Conservation (phyloP, 2,797 vertebrate species). For the Hybognathus amarus region DNA sequence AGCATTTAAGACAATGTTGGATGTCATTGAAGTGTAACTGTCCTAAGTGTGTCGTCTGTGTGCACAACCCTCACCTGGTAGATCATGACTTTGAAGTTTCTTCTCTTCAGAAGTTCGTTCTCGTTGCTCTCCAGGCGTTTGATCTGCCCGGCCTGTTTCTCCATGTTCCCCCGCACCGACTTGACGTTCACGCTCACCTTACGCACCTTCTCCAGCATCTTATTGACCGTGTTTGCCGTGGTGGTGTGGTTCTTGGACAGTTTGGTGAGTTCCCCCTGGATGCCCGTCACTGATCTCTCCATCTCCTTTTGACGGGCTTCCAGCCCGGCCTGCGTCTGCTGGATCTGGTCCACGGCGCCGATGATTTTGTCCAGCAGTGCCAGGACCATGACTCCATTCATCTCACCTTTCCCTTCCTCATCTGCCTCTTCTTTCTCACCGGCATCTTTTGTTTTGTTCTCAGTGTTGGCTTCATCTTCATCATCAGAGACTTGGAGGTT, state of each 20-base stretch:
- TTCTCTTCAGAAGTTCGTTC: conserved; percentile 92
- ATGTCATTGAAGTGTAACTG: background rate
- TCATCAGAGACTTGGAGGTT: conserved; percentile 77
- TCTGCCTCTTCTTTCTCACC: conserved; percentile 62
- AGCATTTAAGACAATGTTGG: background rate
- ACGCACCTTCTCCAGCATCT: conserved; percentile 96
- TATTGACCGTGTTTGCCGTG: conserved; percentile 93
- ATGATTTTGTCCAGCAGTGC: conserved; percentile 97
- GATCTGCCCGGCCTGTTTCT: conserved; percentile 95
- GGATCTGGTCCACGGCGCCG: conserved; percentile 97
- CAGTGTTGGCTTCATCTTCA: conserved; percentile 72
- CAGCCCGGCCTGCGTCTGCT: conserved; percentile 91
- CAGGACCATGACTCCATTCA: conserved; percentile 93
- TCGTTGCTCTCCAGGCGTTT: conserved; percentile 96
- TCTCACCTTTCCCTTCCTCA: conserved; percentile 80
- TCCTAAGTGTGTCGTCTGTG: background rate
- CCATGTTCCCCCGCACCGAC: conserved; percentile 92
- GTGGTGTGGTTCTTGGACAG: conserved; percentile 92
- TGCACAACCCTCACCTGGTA: conserved; percentile 87
- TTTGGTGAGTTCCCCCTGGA: conserved; percentile 93
- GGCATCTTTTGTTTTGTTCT: conserved; percentile 61
- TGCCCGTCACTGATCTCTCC: conserved; percentile 91
- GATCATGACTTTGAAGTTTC: conserved; percentile 99
- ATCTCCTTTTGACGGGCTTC: conserved; percentile 94
- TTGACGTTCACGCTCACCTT: conserved; percentile 98